phyloP scores from a whole-genome alignment of 2,888 invertebrate genomes.

The Latrodectus elegans region DNA sequence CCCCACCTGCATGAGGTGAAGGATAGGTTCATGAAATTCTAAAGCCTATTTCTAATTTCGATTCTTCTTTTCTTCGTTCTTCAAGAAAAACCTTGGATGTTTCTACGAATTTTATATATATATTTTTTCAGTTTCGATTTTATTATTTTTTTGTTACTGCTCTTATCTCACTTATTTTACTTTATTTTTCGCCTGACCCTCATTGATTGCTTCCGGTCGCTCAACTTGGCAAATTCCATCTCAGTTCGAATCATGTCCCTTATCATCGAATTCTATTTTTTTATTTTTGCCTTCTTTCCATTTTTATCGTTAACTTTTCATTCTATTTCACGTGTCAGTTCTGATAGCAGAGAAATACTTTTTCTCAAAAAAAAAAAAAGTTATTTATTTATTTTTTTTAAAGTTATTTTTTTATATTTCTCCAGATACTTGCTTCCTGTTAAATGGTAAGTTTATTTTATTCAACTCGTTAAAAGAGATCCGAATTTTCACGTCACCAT shows the following conservation, averaged over 20 bases:
- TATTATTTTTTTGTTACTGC: not conserved
- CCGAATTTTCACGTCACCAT: too few species aligned
- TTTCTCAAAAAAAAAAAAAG: too few species aligned
- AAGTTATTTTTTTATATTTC: too few species aligned
- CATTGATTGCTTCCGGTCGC: conserved; percentile 36
- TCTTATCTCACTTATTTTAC: conserved; percentile 6
- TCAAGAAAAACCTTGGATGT: not conserved
- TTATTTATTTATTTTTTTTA: too few species aligned
- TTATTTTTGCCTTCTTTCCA: not conserved
- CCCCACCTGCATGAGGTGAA: conserved; percentile 40
- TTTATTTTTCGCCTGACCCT: conserved; percentile 30
- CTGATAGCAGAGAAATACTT: too few species aligned
- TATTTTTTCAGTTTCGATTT: not conserved
- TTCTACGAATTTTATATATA: not conserved
- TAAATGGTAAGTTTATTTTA: too few species aligned
- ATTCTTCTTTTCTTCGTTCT: conserved; percentile 23
- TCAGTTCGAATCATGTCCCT: conserved; percentile 7
- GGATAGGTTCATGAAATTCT: conserved; percentile 64
- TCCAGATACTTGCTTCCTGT: too few species aligned
- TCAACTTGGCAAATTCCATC: conserved; percentile 41
- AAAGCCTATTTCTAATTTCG: conserved; percentile 48
- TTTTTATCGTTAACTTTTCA: not conserved
- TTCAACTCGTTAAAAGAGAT: too few species aligned
- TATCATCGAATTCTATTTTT: not conserved
- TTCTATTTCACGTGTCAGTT: not conserved